A percentile compares a stretch with the other conserved stretches of the same genome.
These are phyloP conservation scores for Drosophila nr. fundita DNA, from an alignment of 2,888 invertebrate species.

Conservation along the genomic window DNA sequence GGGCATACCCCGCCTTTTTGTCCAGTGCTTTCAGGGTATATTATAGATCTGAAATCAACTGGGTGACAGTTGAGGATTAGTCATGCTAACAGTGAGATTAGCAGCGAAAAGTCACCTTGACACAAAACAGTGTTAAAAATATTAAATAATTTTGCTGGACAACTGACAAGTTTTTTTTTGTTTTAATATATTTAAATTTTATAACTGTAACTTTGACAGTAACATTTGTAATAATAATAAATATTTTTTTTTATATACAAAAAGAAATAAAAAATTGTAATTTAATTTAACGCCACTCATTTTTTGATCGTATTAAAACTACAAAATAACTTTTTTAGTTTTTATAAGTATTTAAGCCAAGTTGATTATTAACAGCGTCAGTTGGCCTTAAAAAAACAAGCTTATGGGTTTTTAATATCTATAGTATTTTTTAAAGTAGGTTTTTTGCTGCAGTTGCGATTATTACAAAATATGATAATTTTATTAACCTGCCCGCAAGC, in stretches of 20 bases:
- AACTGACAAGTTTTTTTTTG: not conserved
- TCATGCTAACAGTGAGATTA: not conserved
- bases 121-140: not conserved
- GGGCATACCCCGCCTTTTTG: not conserved
- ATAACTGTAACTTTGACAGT: not conserved
- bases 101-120: not conserved
- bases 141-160: not conserved
- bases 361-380: not conserved
- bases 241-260: not conserved
- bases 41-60: not conserved
- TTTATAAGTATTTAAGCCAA: not conserved
- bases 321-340: not conserved
- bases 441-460: not conserved
- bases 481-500: conserved; percentile 3
- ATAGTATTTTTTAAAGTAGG: not conserved
- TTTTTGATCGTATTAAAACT: not conserved
- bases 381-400: not conserved
- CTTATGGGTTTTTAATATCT: not conserved
- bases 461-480: too few relatives aligned
- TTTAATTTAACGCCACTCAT: not conserved
- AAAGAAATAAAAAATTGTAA: not conserved
- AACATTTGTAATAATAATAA: not conserved
- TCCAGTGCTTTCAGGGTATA: not conserved
- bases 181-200: not conserved
- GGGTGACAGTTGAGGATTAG: not conserved